phyloP scores from a whole-genome alignment of 2,797 vertebrate species.

The Delichon dasypus region DNA sequence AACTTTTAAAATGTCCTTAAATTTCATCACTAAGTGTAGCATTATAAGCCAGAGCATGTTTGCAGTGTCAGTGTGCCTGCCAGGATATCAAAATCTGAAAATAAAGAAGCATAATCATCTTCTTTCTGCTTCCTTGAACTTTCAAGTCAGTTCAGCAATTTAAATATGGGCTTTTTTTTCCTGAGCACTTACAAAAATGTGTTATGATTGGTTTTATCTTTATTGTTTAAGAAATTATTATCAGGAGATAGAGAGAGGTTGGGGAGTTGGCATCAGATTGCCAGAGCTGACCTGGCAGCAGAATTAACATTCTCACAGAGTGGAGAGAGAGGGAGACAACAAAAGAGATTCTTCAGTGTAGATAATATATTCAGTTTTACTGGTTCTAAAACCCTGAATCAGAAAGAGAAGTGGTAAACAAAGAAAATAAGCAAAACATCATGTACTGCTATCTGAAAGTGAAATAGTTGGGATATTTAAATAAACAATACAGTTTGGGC shows the following conservation, averaged over 20 bases:
- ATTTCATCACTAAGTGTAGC: not conserved
- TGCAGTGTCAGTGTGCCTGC: constrained; percentile 4
- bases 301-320: constrained; percentile 25
- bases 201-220: constrained; percentile 33
- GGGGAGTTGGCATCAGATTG: constrained; percentile 32
- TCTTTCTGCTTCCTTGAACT: constrained; percentile 61
- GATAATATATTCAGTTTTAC: not conserved
- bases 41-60: not conserved
- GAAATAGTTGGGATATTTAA: not conserved
- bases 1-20: not conserved
- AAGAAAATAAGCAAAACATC: not conserved
- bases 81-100: constrained; percentile 53
- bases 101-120: constrained; percentile 64
- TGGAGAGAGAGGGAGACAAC: not conserved
- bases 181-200: constrained; percentile 41
- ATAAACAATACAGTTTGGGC: not conserved
- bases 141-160: constrained; percentile 66
- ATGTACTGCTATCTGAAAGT: not conserved
- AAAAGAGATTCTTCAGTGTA: not conserved
- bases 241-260: constrained; percentile 52
- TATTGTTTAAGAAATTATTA: constrained; percentile 65
- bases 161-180: constrained; percentile 9
- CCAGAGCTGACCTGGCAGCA: constrained; percentile 23
- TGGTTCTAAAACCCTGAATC: not conserved
- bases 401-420: not conserved